A percentile compares a stretch with the other conserved stretches of the same genome.
These are phyloP conservation scores for Heliconius ismenius DNA, from an alignment of 2,888 invertebrate species.

Conservation along the genomic window DNA sequence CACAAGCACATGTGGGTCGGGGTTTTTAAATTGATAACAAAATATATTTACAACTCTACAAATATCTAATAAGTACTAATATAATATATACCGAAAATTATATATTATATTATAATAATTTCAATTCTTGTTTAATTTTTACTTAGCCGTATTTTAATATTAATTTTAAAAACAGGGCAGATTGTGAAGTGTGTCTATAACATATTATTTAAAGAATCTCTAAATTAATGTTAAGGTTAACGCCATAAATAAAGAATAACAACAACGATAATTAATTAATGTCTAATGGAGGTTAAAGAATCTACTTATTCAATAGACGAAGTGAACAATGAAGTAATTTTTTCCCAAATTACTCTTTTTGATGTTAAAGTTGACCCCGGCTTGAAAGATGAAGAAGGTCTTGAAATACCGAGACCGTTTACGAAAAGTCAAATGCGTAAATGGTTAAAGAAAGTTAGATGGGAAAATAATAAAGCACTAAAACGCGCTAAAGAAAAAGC, in stretches of 20 bases:
- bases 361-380: constrained; percentile 74
- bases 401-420: constrained; percentile 72
- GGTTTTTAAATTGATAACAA: constrained; percentile 2
- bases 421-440: constrained; percentile 86
- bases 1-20: constrained; percentile 9
- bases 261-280: background rate
- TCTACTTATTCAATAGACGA: constrained; percentile 27
- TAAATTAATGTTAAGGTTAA: constrained; percentile 11
- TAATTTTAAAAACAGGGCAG: background rate
- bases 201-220: constrained; percentile 9
- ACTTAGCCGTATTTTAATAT: too few species aligned
- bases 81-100: background rate
- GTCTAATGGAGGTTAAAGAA: constrained; percentile 32
- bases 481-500: constrained; percentile 88
- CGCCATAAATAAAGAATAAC: too few species aligned
- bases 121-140: background rate
- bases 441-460: constrained; percentile 86
- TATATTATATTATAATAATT: background rate
- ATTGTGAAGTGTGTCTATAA: background rate
- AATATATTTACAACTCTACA: background rate
- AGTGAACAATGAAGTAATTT: constrained; percentile 44
- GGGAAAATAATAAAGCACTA: constrained; percentile 85
- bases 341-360: constrained; percentile 66
- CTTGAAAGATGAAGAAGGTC: constrained; percentile 72
- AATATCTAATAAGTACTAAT: background rate